Evolutionary conservation across 2,888 invertebrate species (phyloP).

Genomic region (Rotaria sp.): DNA sequence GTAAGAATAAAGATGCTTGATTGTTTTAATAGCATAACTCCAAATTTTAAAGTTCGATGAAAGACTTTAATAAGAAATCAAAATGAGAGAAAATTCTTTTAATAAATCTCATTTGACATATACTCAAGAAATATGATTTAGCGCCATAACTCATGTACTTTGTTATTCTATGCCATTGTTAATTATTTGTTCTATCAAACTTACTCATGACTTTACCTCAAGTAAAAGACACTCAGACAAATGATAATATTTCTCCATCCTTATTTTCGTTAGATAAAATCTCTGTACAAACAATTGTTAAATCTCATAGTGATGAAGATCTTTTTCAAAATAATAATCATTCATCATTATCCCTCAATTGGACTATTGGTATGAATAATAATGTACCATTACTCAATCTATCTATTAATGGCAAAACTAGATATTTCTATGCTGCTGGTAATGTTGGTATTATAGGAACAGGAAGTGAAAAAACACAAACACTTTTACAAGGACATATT

Average conservation of each 20-base stretch:
- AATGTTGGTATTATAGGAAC: slow-evolving; percentile 16
- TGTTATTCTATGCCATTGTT: too few species aligned
- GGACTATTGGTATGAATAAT: neutral
- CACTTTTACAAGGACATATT: neutral
- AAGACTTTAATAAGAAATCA: too few species aligned
- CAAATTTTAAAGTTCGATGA: too few species aligned
- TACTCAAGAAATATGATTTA: neutral
- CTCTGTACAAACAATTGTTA: neutral
- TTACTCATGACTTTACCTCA: neutral
- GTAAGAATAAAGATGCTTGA: too few species aligned
- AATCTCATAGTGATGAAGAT: too few species aligned
- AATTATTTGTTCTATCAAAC: neutral
- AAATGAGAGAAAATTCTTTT: too few species aligned
- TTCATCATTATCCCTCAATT: neutral
- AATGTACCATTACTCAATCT: neutral
- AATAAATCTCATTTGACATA: too few species aligned
- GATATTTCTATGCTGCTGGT: neutral
- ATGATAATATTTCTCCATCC: too few species aligned
- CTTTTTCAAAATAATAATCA: neutral
- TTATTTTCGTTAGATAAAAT: neutral
- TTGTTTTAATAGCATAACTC: too few species aligned
- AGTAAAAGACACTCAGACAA: neutral
- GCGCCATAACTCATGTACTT: neutral
- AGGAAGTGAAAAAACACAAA: slow-evolving; percentile 7
- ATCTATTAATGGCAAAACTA: neutral